Percentiles rank a stretch among this genome's conserved stretches.
phyloP scores from a whole-genome alignment of 2,113 vertebrate genomes.

The Salvelinus fontinalis region DNA sequence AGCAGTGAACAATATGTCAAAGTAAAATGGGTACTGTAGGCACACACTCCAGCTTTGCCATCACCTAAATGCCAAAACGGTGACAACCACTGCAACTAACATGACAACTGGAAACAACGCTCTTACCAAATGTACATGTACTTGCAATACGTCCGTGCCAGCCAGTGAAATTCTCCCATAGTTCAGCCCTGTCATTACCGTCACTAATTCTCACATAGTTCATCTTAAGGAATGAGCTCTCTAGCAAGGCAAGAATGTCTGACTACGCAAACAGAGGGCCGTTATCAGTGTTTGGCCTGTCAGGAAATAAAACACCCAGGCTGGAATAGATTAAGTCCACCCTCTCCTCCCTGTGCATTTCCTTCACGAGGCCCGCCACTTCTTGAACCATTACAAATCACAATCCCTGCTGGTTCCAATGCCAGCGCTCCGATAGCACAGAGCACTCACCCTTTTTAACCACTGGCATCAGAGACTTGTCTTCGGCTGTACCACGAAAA shows the following conservation, averaged over 20 bases:
- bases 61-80: background rate
- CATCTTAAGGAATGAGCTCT: conserved; percentile 37
- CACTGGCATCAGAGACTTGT: background rate
- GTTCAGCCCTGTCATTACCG: conserved; percentile 26
- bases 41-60: background rate
- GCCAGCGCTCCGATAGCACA: background rate
- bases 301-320: conserved; percentile 69
- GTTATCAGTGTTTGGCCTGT: conserved; percentile 25
- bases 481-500: background rate
- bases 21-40: background rate
- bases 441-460: background rate
- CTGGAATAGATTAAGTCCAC: conserved; percentile 49
- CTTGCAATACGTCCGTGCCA: conserved; percentile 43
- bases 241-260: conserved; percentile 23
- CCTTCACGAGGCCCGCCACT: conserved; percentile 52
- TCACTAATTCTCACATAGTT: conserved; percentile 19
- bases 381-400: conserved; percentile 50
- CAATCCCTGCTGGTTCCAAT: conserved; percentile 24
- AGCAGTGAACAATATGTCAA: background rate
- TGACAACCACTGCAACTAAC: background rate
- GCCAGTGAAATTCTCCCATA: conserved; percentile 43
- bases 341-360: conserved; percentile 52
- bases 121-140: conserved; percentile 49
- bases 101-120: background rate
- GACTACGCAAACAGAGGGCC: conserved; percentile 11